Evolutionary conservation across 2,797 vertebrate genomes (phyloP).

Genomic region (Micrastur ruficollis): DNA sequence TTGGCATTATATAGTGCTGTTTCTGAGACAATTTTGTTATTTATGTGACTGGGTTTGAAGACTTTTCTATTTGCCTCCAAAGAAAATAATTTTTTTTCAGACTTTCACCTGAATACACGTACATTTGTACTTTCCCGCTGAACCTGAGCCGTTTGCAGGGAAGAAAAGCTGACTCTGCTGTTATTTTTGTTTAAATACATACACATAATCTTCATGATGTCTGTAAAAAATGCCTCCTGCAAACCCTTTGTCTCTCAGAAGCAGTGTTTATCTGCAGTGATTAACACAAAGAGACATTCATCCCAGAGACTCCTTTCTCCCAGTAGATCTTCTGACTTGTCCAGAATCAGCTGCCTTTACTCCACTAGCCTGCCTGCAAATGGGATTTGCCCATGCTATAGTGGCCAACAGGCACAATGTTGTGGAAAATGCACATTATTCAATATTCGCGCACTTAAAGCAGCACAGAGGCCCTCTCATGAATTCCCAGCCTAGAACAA

Average conservation of each 20-base stretch:
- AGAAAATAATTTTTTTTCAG: not conserved
- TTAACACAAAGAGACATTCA: not conserved
- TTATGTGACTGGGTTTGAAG: not conserved
- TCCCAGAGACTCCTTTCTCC: not conserved
- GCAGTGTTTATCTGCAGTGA: not conserved
- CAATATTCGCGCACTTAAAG: not conserved
- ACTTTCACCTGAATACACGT: not conserved
- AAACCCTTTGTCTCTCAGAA: not conserved
- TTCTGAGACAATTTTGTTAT: not conserved
- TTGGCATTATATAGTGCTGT: not conserved
- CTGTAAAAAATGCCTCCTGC: not conserved
- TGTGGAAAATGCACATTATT: not conserved
- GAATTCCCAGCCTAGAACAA: not conserved
- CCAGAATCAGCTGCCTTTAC: not conserved
- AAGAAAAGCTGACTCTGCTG: not conserved
- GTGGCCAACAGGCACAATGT: not conserved
- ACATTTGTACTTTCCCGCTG: not conserved
- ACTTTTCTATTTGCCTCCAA: not conserved
- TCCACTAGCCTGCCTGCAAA: not conserved
- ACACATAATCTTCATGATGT: not conserved
- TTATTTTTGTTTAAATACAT: constrained; percentile 20
- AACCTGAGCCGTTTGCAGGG: not conserved
- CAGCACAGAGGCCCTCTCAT: not conserved
- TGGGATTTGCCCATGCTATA: not conserved
- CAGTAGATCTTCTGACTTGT: not conserved